These are phyloP conservation scores for Xanthostigma xanthostigma DNA, from an alignment of 2,888 invertebrate species.

Conservation along the genomic window DNA sequence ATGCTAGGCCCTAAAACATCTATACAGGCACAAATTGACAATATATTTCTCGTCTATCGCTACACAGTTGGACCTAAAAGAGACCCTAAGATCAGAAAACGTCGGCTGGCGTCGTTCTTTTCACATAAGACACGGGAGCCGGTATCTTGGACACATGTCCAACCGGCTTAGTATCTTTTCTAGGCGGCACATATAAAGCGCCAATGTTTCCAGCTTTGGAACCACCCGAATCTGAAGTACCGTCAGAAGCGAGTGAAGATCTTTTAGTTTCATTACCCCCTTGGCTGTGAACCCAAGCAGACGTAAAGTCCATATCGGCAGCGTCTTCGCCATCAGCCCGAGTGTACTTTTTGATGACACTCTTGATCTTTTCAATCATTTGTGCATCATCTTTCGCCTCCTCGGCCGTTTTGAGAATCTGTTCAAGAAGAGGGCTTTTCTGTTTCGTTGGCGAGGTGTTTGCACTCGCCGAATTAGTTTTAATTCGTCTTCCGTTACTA, in stretches of 20 bases:
- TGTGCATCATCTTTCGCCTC: constrained; percentile 57
- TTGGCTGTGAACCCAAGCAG: constrained; percentile 58
- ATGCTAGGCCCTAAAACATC: too few species aligned
- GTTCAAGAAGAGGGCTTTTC: constrained; percentile 49
- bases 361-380: constrained; percentile 61
- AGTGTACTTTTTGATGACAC: constrained; percentile 44
- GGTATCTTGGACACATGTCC: constrained; percentile 34
- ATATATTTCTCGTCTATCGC: too few species aligned
- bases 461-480: constrained; percentile 31
- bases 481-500: constrained; percentile 32
- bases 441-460: constrained; percentile 47
- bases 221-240: constrained; percentile 4
- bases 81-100: too few species aligned
- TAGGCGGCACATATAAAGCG: constrained; percentile 27
- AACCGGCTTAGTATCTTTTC: constrained; percentile 35
- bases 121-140: constrained; percentile 28
- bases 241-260: constrained; percentile 4
- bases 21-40: too few species aligned
- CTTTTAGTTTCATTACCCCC: constrained; percentile 32
- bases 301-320: constrained; percentile 47
- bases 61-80: too few species aligned
- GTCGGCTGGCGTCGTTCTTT: not conserved
- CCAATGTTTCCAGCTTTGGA: constrained; percentile 9
- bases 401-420: constrained; percentile 55
- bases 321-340: constrained; percentile 40